A percentile compares a stretch with the other conserved stretches of the same genome.
Evolutionary conservation across 2,797 vertebrate species (phyloP).

Genomic region (Fundulus diaphanus): DNA sequence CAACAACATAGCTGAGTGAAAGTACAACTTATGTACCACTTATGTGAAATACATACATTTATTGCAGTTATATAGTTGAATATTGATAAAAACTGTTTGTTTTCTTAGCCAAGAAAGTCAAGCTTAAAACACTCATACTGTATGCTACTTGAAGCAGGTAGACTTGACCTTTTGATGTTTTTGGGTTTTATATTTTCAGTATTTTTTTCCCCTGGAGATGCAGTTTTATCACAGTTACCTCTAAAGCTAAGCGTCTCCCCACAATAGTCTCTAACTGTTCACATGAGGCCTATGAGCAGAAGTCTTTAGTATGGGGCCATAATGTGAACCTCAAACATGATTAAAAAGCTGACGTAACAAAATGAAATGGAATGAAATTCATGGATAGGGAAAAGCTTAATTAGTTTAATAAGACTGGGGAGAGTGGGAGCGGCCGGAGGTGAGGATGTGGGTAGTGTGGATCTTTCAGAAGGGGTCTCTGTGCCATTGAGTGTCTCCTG

Average conservation of each 20-base stretch:
- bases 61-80: not conserved
- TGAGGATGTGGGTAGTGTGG: slow-evolving; percentile 33
- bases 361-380: slow-evolving; percentile 70
- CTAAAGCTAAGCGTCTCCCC: slow-evolving; percentile 37
- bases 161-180: slow-evolving; percentile 65
- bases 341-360: slow-evolving; percentile 60
- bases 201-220: slow-evolving; percentile 44
- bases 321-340: slow-evolving; percentile 66
- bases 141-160: slow-evolving; percentile 71
- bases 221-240: slow-evolving; percentile 43
- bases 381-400: slow-evolving; percentile 69
- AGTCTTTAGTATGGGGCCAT: slow-evolving; percentile 34
- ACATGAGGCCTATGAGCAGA: slow-evolving; percentile 34
- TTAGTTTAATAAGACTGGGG: slow-evolving; percentile 79
- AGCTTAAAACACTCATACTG: slow-evolving; percentile 60
- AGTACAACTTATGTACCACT: not conserved
- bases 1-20: not conserved
- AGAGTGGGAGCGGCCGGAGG: slow-evolving; percentile 60
- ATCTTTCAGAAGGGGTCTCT: slow-evolving; percentile 38
- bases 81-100: slow-evolving; percentile 6
- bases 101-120: slow-evolving; percentile 48
- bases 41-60: not conserved
- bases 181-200: slow-evolving; percentile 29
- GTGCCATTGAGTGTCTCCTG: slow-evolving; percentile 44
- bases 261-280: slow-evolving; percentile 27